These are phyloP conservation scores for Pangasius macronema DNA, from an alignment of 2,797 vertebrate species.

Conservation along the genomic window DNA sequence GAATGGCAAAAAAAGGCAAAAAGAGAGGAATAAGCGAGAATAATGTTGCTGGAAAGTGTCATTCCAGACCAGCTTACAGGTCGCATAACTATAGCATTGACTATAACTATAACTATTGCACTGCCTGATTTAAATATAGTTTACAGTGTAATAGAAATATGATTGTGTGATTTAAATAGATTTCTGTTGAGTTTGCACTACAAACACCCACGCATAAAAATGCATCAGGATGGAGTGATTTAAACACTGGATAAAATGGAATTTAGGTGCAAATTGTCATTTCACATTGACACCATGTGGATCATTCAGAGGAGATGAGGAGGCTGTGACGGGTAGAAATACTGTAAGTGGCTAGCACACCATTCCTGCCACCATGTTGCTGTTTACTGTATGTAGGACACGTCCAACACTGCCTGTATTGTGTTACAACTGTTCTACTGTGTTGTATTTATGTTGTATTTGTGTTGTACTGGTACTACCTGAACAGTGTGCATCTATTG, in stretches of 20 bases:
- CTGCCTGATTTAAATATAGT: not conserved
- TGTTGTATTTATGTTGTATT: not conserved
- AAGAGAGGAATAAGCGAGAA: not conserved
- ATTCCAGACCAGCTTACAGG: not conserved
- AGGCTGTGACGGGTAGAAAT: not conserved
- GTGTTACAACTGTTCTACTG: not conserved
- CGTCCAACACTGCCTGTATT: not conserved
- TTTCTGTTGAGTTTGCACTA: not conserved
- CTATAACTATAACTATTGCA: no score
- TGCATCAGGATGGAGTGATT: not conserved
- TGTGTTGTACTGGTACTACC: not conserved
- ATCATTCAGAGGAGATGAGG: not conserved
- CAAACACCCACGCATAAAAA: not conserved
- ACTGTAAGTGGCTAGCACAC: not conserved
- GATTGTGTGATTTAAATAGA: not conserved
- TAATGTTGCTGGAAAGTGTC: not conserved
- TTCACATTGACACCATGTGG: not conserved
- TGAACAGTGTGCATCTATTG: not conserved
- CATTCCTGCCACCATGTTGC: not conserved
- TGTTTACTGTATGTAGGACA: constrained; percentile 1
- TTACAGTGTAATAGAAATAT: not conserved
- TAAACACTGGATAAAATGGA: not conserved
- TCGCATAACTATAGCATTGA: not conserved
- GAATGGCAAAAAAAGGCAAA: not conserved
- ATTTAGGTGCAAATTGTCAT: not conserved